Evolutionary conservation across 2,888 invertebrate species (phyloP).

Genomic region (Stenotaenia linearis): DNA sequence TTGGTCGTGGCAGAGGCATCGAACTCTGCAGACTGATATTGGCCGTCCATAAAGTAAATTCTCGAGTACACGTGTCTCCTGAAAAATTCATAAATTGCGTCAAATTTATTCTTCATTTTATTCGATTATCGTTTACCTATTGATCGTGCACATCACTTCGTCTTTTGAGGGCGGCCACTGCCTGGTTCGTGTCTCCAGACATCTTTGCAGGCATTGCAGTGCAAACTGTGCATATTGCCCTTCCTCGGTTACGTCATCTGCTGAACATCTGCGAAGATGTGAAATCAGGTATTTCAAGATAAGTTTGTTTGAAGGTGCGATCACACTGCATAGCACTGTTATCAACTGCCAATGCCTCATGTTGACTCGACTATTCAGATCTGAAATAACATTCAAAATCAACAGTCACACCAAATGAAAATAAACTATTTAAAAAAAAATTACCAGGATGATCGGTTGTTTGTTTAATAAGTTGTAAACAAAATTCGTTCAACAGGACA

Average conservation of each 20-base stretch:
- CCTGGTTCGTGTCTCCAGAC: slow-evolving; percentile 61
- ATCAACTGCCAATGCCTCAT: slow-evolving; percentile 88
- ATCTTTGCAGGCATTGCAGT: slow-evolving; percentile 74
- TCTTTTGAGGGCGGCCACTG: slow-evolving; percentile 87
- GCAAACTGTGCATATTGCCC: slow-evolving; percentile 90
- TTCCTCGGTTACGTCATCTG: slow-evolving; percentile 83
- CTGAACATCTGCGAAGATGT: slow-evolving; percentile 80
- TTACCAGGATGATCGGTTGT: slow-evolving; percentile 60
- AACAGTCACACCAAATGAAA: not conserved
- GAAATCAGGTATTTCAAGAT: slow-evolving; percentile 80
- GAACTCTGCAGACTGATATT: slow-evolving; percentile 90
- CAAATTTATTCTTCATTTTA: not conserved
- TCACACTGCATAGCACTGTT: slow-evolving; percentile 70
- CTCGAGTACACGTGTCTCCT: slow-evolving; percentile 82
- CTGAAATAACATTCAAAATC: slow-evolving; percentile 49
- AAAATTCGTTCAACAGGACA: slow-evolving; percentile 78
- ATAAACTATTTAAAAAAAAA: not conserved
- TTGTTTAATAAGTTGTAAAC: slow-evolving; percentile 85
- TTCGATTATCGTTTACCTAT: slow-evolving; percentile 48
- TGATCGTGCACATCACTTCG: slow-evolving; percentile 87
- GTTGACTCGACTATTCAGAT: slow-evolving; percentile 79
- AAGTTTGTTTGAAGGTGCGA: slow-evolving; percentile 77
- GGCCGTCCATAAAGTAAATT: slow-evolving; percentile 88
- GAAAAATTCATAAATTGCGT: slow-evolving; percentile 32
- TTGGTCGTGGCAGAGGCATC: slow-evolving; percentile 87